Evolutionary conservation across 2,888 invertebrate species (phyloP), one percentile per base, ranked within the genome.

Genomic region (Clistopyga incitator): DNA sequence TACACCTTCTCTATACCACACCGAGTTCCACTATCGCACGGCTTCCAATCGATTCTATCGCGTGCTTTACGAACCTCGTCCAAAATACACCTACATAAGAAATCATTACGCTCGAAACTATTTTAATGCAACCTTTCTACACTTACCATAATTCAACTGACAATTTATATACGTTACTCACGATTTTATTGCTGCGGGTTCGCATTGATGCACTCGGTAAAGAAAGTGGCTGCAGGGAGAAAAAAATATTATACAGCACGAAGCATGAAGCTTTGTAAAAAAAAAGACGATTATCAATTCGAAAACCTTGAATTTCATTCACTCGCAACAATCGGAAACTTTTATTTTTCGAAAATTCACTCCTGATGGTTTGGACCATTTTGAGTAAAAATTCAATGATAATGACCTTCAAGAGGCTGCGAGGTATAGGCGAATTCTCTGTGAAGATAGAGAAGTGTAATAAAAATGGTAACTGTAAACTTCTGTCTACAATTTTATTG

Each of bases 21-120:
- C 15, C 1, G n/a, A 25, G 56, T 56, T 25, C 13, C 59, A 29
- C 59, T 29, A 29, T 59, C 54, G 54, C 29, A 59, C 59, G 15
- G 29, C 29, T 59, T 59, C 29, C 59, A 15, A 59, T 59, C 59
- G 59, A 59, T 59, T 29, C 59, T 29, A 59, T 59, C 25, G 59
- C 59, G 59, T 59, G 59, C 13, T 59, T 59, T 29, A 59, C 59
- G 59, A 59, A 59, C 59, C 25, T 59, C 59, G 29, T 29, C 11
- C 29, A 59, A 59, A 59, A 13, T 6, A 29, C 25, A 59, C 25
- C 29, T 29, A 59, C 29, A n/a, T 15, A 29, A 29, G 15, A 29
- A 59, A 59, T 59, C 15, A 59, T 59, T 59, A 59, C 59, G n/a
- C 13, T 59, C n/a, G 59, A 59, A 59, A 59, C 29, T 59, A 29